phyloP scores from a whole-genome alignment of 64 coral and sea anemone species.

The Montipora cactus region DNA sequence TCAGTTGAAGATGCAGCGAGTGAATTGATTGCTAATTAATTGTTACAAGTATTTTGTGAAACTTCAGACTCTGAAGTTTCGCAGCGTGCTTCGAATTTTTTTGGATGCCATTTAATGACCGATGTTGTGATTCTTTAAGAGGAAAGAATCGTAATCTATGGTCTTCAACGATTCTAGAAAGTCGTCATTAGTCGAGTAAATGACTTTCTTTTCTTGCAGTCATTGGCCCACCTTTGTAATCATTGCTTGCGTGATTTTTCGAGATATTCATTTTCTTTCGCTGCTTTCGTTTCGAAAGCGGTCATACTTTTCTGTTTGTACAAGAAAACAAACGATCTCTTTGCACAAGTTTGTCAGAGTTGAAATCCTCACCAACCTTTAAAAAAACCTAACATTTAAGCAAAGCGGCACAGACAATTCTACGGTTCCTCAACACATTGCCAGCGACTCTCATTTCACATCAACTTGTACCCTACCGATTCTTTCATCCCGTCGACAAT shows the following conservation, averaged over 20 bases:
- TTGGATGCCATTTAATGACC: neutral
- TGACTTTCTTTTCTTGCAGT: neutral
- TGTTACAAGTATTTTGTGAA: too few relatives aligned
- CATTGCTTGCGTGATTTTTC: neutral
- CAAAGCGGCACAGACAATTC: too few relatives aligned
- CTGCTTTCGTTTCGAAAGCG: neutral
- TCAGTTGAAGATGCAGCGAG: neutral
- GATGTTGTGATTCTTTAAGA: neutral
- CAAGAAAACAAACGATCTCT: slow-evolving; percentile 6
- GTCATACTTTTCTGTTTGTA: neutral
- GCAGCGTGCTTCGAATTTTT: too few relatives aligned
- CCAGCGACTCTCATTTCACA: too few relatives aligned
- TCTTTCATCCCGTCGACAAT: too few relatives aligned
- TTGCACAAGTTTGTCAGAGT: neutral
- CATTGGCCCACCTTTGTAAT: neutral
- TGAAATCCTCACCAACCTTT: neutral
- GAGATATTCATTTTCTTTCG: neutral
- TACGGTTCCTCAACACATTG: too few relatives aligned
- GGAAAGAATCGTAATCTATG: neutral
- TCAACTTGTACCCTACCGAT: too few relatives aligned
- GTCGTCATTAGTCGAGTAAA: slow-evolving; percentile 18
- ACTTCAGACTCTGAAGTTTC: too few relatives aligned
- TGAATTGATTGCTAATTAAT: too few relatives aligned
- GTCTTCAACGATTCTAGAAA: neutral
- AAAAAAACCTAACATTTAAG: too few relatives aligned